Percentiles rank a stretch among this genome's conserved stretches.
These are phyloP conservation scores for Zaprionus ornatus DNA, from an alignment of 1,140 invertebrate species.

Conservation along the genomic window DNA sequence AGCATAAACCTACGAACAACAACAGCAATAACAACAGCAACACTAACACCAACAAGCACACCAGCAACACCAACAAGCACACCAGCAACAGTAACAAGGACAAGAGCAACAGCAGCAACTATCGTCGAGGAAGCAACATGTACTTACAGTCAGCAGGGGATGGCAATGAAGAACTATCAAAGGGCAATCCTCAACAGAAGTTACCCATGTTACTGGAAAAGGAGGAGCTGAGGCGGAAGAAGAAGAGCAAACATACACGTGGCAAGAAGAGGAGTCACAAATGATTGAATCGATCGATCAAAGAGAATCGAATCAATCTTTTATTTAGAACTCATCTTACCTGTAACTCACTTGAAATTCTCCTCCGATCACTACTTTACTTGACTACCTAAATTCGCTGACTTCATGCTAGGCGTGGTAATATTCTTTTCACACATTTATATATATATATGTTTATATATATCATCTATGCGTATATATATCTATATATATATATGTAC, in stretches of 20 bases:
- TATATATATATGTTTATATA: background rate
- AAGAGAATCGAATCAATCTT: background rate
- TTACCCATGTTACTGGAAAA: background rate
- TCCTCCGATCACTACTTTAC: too few relatives aligned
- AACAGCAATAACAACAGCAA: background rate
- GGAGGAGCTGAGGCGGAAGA: background rate
- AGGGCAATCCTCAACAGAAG: background rate
- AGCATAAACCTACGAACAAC: background rate
- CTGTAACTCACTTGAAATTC: too few relatives aligned
- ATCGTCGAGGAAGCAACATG: background rate
- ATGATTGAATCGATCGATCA: background rate
- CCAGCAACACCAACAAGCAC: background rate
- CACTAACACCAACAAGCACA: background rate
- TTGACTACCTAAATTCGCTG: background rate
- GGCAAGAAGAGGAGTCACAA: slow-evolving; percentile 21
- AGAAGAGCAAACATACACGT: slow-evolving; percentile 20
- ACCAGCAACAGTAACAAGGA: background rate
- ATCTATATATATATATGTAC: background rate
- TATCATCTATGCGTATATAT: background rate
- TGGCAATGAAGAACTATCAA: background rate
- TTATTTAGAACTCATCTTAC: background rate
- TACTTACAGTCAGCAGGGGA: background rate
- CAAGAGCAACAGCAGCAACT: background rate
- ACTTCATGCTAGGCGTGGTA: background rate
- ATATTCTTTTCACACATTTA: background rate